Base-by-base conservation (phyloP, 2,113 vertebrate species). In the Oreotrochilus melanogaster region DNA sequence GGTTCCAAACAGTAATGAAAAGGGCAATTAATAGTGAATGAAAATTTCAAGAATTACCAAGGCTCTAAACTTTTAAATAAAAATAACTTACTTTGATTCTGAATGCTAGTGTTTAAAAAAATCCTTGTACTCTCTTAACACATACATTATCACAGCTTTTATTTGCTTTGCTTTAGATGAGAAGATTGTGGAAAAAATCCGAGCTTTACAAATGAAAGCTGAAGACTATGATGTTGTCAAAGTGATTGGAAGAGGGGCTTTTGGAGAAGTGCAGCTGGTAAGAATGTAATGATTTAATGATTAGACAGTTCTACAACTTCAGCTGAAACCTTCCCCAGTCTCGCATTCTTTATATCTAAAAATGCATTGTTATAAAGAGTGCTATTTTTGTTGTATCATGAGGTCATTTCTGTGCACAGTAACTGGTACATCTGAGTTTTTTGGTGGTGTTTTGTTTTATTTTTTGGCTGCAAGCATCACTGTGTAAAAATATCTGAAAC, bases 221-320 rank as follows among this genome's bases (percentile, higher is more conserved):
- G 99, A 99, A 95, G 99, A 99, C 97, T 99, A 99, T 76, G 99
- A 99, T 90, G 98, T 99, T 93, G 99, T 99, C 48, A 99, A 99
- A 98, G 99, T 99, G 91, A 99, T 99, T 31, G 99, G 99, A 92
- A 98, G 99, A 98, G 99, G 99, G 47, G 99, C 99, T 37, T 99
- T 99, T 97, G 99, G 99, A 60, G 99, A 99, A 98, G 99, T 99
- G 50, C 99, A 99, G 43, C 97, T 99, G 98, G 99, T 99, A 98
- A 99, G 99, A 83, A 71, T 82, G 47, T 67, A 50, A 57, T 37
- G 42, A 51, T 91, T 89, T 92, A 56, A 39, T 78, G 10, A 62
- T 93, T 43, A 79, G 27, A 78, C 18, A 84, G 19, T 51, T 79
- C 42, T 43, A 53, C 3, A 4, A 7, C 16, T 47, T 33, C 50